Conservation (phyloP, 2,888 invertebrate species). For the Gastracanthus pulcherrimus region DNA sequence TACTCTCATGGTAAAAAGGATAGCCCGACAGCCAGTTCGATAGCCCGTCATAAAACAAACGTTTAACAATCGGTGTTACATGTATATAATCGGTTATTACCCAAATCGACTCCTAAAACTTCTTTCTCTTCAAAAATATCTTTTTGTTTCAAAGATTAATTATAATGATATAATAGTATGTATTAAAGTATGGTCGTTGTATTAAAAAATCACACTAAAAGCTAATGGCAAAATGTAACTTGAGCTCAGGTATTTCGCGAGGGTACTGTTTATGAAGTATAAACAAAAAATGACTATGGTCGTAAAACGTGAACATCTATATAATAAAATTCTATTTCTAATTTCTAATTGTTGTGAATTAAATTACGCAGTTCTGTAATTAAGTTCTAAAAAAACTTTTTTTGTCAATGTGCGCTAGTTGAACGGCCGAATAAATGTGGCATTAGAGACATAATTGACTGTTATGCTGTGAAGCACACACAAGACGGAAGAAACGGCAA, state of each 20-base stretch:
- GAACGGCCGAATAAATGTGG: conserved; percentile 29
- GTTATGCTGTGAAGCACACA: not conserved
- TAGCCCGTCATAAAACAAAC: no score
- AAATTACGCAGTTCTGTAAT: conserved; percentile 7
- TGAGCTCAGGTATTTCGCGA: no score
- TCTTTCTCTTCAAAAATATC: not conserved
- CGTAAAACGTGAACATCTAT: not conserved
- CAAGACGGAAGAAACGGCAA: conserved; percentile 21
- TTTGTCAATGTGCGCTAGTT: conserved; percentile 7
- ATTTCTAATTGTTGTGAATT: conserved; percentile 22
- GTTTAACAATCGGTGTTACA: no score
- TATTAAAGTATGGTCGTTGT: not conserved
- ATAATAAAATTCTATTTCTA: conserved; percentile 4
- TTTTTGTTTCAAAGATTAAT: not conserved
- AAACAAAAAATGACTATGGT: not conserved
- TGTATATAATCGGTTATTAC: no score
- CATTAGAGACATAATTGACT: conserved; percentile 40
- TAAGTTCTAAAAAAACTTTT: not conserved
- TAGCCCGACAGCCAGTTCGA: no score
- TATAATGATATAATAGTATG: not conserved
- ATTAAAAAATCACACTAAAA: not conserved
- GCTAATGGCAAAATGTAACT: not conserved
- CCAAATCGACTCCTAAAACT: no score
- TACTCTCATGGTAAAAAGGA: no score
- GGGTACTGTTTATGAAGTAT: not conserved